A percentile compares a stretch with the other conserved stretches of the same genome.
phyloP scores from a whole-genome alignment of 2,797 vertebrate species.

The Clarias laeviceps region DNA sequence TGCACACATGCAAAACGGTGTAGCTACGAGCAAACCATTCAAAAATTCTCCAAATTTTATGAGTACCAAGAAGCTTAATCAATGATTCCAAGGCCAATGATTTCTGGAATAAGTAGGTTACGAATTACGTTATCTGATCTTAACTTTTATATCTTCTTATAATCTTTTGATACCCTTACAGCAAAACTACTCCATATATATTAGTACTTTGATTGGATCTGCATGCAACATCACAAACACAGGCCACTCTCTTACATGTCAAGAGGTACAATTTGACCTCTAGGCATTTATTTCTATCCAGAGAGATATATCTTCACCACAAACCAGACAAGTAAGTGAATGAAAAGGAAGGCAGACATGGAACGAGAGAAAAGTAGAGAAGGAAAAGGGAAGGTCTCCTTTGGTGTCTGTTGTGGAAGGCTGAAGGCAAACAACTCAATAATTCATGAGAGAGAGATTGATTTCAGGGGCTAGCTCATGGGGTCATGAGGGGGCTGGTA shows the following conservation, averaged over 20 bases:
- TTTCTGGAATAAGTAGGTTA: background rate
- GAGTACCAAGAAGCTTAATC: background rate
- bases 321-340: slow-evolving; percentile 37
- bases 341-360: slow-evolving; percentile 22
- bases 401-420: slow-evolving; percentile 80
- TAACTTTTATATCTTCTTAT: too few relatives aligned
- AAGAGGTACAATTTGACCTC: slow-evolving; percentile 37
- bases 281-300: slow-evolving; percentile 20
- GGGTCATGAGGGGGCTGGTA: slow-evolving; percentile 52
- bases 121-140: background rate
- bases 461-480: slow-evolving; percentile 57
- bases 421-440: slow-evolving; percentile 88
- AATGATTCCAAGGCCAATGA: background rate
- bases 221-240: background rate
- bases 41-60: background rate
- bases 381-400: slow-evolving; percentile 65
- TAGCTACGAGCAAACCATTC: background rate
- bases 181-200: background rate
- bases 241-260: slow-evolving; percentile 3
- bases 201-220: background rate
- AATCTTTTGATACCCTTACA: background rate
- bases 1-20: background rate
- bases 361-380: slow-evolving; percentile 49
- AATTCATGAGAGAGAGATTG: slow-evolving; percentile 83
- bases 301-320: slow-evolving; percentile 22